phyloP scores from a whole-genome alignment of 2,888 invertebrate genomes.

The Keiferia lycopersicella region DNA sequence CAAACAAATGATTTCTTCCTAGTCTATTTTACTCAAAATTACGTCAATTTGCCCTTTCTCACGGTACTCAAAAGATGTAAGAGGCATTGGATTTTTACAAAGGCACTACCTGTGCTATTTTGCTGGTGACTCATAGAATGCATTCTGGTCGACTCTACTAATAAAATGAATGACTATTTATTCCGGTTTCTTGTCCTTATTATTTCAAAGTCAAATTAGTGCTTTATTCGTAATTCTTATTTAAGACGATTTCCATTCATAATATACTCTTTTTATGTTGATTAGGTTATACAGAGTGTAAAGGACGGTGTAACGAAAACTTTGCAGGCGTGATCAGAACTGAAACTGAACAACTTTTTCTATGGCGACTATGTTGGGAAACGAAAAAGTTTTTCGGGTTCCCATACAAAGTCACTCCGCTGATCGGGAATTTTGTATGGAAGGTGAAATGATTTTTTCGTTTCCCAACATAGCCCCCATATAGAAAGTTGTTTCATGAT shows the following conservation, averaged over 20 bases:
- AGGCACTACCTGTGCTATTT: constrained; percentile 7
- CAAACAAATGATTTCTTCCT: background rate
- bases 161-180: background rate
- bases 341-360: too few relatives aligned
- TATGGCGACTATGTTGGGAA: too few relatives aligned
- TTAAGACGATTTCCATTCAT: background rate
- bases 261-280: too few relatives aligned
- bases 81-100: background rate
- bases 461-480: too few relatives aligned
- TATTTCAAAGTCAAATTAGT: constrained; percentile 1
- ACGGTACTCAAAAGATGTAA: background rate
- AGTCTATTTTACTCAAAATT: background rate
- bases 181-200: background rate
- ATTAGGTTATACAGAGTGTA: too few relatives aligned
- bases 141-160: constrained; percentile 38
- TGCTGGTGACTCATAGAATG: constrained; percentile 42
- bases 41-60: background rate
- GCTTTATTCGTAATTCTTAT: background rate
- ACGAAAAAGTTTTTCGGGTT: too few relatives aligned
- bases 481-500: too few relatives aligned
- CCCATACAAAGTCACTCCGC: too few relatives aligned
- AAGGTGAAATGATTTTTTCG: too few relatives aligned
- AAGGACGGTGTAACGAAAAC: too few relatives aligned
- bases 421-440: too few relatives aligned
- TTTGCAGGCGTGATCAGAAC: too few relatives aligned